Percentiles rank a stretch among this genome's conserved stretches.
Conservation (phyloP, 1,140 invertebrate genomes). For the Stegodyphus mimosarum region DNA sequence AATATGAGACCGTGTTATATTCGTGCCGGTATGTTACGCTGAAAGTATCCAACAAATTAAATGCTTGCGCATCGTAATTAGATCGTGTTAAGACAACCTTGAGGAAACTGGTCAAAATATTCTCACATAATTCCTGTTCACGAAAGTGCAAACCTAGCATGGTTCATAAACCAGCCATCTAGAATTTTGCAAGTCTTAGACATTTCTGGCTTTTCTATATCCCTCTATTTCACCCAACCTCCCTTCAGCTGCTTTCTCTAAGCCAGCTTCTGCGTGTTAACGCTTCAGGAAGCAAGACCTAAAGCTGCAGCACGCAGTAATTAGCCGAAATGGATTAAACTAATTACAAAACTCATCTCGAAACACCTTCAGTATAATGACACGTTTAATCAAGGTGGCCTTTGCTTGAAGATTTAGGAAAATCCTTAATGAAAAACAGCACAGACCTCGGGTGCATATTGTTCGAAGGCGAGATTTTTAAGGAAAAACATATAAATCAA, state of each 20-base stretch:
- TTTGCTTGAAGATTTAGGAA: slow-evolving; percentile 1
- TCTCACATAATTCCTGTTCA: no score
- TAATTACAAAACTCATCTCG: slow-evolving; percentile 50
- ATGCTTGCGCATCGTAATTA: no score
- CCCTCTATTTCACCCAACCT: no score
- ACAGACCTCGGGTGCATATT: no score
- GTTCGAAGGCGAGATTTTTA: neutral
- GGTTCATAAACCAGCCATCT: slow-evolving; percentile 40
- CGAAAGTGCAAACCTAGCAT: neutral
- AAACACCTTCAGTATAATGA: slow-evolving; percentile 51
- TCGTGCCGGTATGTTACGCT: no score
- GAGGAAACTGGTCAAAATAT: no score
- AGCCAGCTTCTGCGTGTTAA: neutral
- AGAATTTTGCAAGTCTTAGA: neutral
- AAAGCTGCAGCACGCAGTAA: slow-evolving; percentile 13
- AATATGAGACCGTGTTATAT: no score
- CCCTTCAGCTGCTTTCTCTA: neutral
- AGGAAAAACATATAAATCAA: slow-evolving; percentile 19
- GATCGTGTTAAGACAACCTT: no score
- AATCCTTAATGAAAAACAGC: no score
- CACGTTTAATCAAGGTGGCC: slow-evolving; percentile 46
- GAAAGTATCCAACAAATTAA: no score
- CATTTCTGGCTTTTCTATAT: no score
- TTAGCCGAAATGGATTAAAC: slow-evolving; percentile 53
- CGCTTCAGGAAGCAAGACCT: neutral